Evolutionary conservation across 2,888 invertebrate genomes (phyloP), one percentile per base, ranked within the genome.

Genomic region (Sphinx pinastri): DNA sequence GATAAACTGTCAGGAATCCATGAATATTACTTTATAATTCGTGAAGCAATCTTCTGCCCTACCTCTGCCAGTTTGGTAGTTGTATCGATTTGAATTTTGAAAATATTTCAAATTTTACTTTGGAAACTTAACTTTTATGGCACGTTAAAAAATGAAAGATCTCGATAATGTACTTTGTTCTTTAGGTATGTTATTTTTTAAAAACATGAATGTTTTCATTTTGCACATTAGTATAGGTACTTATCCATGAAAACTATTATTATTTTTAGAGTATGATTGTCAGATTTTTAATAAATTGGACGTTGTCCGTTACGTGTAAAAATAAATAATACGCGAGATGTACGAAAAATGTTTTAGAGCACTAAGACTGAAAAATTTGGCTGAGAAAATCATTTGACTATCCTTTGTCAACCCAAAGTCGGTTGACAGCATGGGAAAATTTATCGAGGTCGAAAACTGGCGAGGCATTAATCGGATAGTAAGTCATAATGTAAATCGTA

Each of bases 361-460:
- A 92, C 89, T 91, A 93, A 94, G 93, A 94, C 93, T 94, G 93
- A 93, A 86, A 89, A 86, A 87, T 85, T 88, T 86, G 90, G 92
- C 88, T 88, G 83, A 87, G 84, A 83, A 78, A 84, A 82, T 84
- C 78, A 74, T 74, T 75, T 70, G 80, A 76, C 83, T 79, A 85
- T 85, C 85, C 87, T 85, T 81, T 83, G 86, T 82, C 83, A 82
- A 82, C 79, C 78, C 70, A 71, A 75, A 58, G 13, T 16, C 69
- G 72, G 71, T 71, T 67, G 69, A 70, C 60, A 74, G 31, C 59
- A 68, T 73, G 47, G 71, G 70, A 71, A 72, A 68, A 51, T 51
- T 69, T 52, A 68, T 52, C 70, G 71, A 57, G 59, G 68, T 69
- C 67, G 67, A 38, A 52, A 67, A 52, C 25, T 38, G 16, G 51